A percentile compares a stretch with the other conserved stretches of the same genome.
Evolutionary conservation across 2,888 invertebrate genomes (phyloP).

Genomic region (Uloborus plumipes): DNA sequence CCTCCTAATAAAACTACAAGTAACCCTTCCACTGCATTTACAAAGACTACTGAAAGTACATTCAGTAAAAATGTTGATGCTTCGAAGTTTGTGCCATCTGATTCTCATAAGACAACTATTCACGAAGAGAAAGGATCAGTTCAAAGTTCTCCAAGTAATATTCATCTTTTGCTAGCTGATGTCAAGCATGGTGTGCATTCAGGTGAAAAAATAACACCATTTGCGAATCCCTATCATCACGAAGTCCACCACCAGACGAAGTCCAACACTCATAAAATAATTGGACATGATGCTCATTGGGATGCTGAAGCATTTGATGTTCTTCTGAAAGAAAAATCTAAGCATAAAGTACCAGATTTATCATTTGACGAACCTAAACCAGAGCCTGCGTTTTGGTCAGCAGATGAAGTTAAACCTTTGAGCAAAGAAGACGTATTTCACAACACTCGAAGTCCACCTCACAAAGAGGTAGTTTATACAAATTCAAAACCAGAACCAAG

Average conservation of each 20-base stretch:
- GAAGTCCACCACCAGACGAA: background rate
- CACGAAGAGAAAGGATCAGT: background rate
- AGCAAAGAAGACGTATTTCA: slow-evolving; percentile 19
- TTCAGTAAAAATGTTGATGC: too few species aligned
- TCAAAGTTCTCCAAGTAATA: slow-evolving; percentile 8
- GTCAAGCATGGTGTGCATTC: background rate
- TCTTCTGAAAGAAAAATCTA: background rate
- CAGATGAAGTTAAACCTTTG: slow-evolving; percentile 26
- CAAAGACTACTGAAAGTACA: too few species aligned
- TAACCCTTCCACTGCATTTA: too few species aligned
- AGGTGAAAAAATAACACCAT: too few species aligned
- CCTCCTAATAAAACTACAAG: too few species aligned
- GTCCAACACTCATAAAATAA: slow-evolving; percentile 19
- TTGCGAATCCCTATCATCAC: too few species aligned
- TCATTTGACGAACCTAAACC: slow-evolving; percentile 27
- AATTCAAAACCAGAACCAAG: slow-evolving; percentile 38
- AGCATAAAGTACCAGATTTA: background rate
- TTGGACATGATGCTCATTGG: slow-evolving; percentile 52
- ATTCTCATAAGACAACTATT: too few species aligned
- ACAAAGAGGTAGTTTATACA: background rate
- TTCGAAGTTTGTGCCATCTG: too few species aligned
- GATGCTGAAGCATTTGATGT: slow-evolving; percentile 19
- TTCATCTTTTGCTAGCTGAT: slow-evolving; percentile 8
- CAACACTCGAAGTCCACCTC: background rate
- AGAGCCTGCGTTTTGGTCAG: slow-evolving; percentile 29